Conservation (phyloP, 2,888 invertebrate species). For the Orchesella flavescens region DNA sequence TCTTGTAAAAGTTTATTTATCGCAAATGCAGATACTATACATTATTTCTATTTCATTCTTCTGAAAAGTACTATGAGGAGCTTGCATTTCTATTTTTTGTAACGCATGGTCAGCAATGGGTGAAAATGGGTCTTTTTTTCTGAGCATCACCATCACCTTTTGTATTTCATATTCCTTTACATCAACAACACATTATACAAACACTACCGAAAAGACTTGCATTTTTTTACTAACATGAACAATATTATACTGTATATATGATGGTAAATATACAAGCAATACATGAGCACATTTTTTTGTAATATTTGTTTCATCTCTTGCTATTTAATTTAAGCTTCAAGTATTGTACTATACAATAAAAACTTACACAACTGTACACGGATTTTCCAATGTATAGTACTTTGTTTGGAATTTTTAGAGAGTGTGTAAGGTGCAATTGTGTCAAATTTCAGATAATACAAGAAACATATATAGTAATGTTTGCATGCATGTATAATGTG, state of each 20-base stretch:
- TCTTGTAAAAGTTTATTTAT: background rate
- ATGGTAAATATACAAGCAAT: too few species aligned
- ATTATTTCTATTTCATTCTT: background rate
- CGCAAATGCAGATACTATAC: too few species aligned
- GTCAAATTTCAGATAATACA: background rate
- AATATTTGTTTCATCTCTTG: too few species aligned
- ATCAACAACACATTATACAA: too few species aligned
- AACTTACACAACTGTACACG: too few species aligned
- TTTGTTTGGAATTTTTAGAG: too few species aligned
- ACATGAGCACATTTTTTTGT: too few species aligned
- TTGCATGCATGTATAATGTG: background rate
- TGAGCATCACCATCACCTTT: background rate
- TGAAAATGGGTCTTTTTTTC: slow-evolving; percentile 29
- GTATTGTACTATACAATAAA: too few species aligned
- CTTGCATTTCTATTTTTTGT: slow-evolving; percentile 3
- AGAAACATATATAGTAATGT: background rate
- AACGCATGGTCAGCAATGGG: slow-evolving; percentile 23
- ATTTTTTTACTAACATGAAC: background rate
- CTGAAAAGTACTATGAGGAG: background rate
- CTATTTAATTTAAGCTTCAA: too few species aligned
- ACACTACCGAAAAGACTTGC: background rate
- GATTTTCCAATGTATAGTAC: background rate
- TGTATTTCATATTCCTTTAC: too few species aligned
- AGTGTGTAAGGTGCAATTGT: too few species aligned
- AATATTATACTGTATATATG: background rate